Evolutionary conservation across 2,113 vertebrate genomes (phyloP).

Genomic region (Neopipo cinnamomea): DNA sequence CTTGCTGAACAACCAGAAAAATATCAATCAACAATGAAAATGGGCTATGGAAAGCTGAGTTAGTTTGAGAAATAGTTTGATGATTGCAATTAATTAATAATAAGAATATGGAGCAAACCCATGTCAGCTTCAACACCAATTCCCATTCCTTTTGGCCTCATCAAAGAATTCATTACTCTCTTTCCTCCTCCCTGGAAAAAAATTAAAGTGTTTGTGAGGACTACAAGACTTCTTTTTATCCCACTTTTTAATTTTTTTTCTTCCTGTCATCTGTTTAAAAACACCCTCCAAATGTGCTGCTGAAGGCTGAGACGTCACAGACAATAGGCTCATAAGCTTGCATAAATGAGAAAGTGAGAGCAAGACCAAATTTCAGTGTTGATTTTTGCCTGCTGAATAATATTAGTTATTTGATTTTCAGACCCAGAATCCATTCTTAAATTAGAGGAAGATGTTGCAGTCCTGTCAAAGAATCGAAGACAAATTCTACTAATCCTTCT

Average conservation of each 20-base stretch:
- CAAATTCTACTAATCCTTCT: conserved; percentile 41
- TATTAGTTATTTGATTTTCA: conserved; percentile 40
- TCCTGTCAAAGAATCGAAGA: conserved; percentile 6
- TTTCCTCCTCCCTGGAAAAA: background rate
- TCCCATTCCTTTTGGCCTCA: background rate
- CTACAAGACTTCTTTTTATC: background rate
- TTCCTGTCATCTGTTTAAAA: conserved; percentile 23
- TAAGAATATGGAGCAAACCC: background rate
- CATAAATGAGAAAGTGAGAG: conserved; percentile 27
- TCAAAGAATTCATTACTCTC: background rate
- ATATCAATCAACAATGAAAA: conserved; percentile 33
- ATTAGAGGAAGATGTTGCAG: conserved; percentile 14
- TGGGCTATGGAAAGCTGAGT: background rate
- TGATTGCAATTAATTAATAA: conserved; percentile 23
- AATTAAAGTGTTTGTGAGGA: background rate
- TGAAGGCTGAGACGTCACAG: background rate
- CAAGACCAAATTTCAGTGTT: conserved; percentile 13
- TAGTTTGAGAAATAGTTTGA: conserved; percentile 18
- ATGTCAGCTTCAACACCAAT: background rate
- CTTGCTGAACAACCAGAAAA: conserved; percentile 12
- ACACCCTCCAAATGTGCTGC: background rate
- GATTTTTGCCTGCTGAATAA: conserved; percentile 18
- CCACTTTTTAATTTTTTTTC: background rate
- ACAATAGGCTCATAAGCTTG: conserved; percentile 26
- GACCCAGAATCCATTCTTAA: conserved; percentile 15